Evolutionary conservation across 2,113 vertebrate genomes (phyloP).

Genomic region (Connochaetes taurinus): DNA sequence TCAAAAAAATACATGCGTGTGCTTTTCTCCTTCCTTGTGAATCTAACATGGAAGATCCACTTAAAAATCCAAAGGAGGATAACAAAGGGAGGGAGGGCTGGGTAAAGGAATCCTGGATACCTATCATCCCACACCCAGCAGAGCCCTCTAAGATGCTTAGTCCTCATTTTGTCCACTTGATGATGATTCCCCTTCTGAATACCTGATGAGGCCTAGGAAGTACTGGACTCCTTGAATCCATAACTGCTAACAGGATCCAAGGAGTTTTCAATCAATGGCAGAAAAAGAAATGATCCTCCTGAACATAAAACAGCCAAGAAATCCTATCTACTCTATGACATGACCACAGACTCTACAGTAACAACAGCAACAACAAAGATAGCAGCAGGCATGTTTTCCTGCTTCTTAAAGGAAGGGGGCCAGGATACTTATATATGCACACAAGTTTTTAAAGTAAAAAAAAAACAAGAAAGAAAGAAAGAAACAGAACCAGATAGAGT

Average conservation of each 20-base stretch:
- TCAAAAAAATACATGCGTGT: background rate
- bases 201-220: background rate
- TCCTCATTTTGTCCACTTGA: background rate
- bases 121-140: background rate
- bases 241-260: background rate
- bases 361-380: background rate
- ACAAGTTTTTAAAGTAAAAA: background rate
- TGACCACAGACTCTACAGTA: background rate
- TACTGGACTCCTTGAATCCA: background rate
- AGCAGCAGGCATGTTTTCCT: background rate
- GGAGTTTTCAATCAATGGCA: background rate
- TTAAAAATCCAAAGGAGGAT: background rate
- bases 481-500: background rate
- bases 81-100: background rate
- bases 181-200: background rate
- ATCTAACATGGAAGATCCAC: background rate
- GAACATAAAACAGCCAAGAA: background rate
- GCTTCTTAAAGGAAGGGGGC: background rate
- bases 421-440: background rate
- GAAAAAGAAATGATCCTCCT: background rate
- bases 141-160: background rate
- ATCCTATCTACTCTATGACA: background rate
- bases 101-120: background rate
- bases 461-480: background rate
- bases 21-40: background rate